Evolutionary conservation across 2,888 invertebrate genomes (phyloP).

Genomic region (Dyspetes luteomarginatus): DNA sequence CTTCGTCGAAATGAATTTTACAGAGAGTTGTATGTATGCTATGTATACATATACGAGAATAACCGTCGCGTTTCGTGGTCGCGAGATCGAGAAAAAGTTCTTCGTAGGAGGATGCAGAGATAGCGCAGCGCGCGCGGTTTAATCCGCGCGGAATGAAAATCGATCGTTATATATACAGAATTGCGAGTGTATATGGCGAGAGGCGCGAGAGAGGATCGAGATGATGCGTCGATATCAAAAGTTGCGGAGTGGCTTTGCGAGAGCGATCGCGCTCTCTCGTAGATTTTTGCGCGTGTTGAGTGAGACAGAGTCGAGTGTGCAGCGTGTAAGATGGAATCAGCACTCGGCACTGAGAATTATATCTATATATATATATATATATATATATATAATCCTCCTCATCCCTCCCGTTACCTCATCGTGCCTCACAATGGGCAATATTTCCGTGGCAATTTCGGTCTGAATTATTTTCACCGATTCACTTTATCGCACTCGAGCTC

Average conservation of each 20-base stretch:
- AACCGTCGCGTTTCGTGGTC: slow-evolving; percentile 28
- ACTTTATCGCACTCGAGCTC: slow-evolving; percentile 75
- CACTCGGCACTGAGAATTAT: slow-evolving; percentile 23
- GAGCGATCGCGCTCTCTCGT: slow-evolving; percentile 59
- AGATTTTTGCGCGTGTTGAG: slow-evolving; percentile 13
- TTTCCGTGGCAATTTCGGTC: slow-evolving; percentile 80
- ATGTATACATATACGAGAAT: not conserved
- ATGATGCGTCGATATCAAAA: slow-evolving; percentile 83
- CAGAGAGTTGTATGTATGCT: not conserved
- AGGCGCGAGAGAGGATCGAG: slow-evolving; percentile 78
- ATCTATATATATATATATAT: slow-evolving; percentile 17
- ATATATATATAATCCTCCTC: slow-evolving; percentile 21
- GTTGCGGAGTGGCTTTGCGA: slow-evolving; percentile 80
- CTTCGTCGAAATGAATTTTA: slow-evolving; percentile 66
- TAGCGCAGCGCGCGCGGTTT: slow-evolving; percentile 76
- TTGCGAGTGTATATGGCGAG: slow-evolving; percentile 28
- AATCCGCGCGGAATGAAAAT: slow-evolving; percentile 82
- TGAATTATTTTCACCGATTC: slow-evolving; percentile 81
- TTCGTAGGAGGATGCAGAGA: slow-evolving; percentile 79
- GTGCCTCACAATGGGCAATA: slow-evolving; percentile 75
- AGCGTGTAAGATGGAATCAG: slow-evolving; percentile 47
- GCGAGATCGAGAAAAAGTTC: slow-evolving; percentile 59
- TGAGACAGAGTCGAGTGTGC: slow-evolving; percentile 13
- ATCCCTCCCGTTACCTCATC: slow-evolving; percentile 63
- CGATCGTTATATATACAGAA: slow-evolving; percentile 79